These are phyloP conservation scores for Aphelinus atriplicis DNA, from an alignment of 1,140 invertebrate genomes.

Conservation along the genomic window DNA sequence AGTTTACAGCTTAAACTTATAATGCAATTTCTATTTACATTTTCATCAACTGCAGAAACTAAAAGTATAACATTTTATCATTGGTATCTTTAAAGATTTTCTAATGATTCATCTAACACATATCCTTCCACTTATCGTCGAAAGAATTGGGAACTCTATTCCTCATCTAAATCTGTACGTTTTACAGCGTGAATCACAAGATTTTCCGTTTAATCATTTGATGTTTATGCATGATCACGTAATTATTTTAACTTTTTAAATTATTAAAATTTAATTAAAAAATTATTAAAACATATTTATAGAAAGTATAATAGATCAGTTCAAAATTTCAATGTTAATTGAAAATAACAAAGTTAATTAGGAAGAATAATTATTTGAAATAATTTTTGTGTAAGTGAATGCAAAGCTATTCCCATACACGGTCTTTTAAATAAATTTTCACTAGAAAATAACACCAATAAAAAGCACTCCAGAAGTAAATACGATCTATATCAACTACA, in stretches of 20 bases:
- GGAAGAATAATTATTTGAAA: slow-evolving; percentile 20
- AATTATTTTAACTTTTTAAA: slow-evolving; percentile 6
- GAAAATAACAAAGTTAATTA: slow-evolving; percentile 8
- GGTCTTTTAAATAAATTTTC: slow-evolving; percentile 14
- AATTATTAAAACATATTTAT: slow-evolving; percentile 16
- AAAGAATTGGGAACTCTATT: slow-evolving; percentile 14
- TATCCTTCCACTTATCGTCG: slow-evolving; percentile 8
- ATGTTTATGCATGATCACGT: not conserved
- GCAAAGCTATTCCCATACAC: slow-evolving; percentile 25
- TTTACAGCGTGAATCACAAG: not conserved
- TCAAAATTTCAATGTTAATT: not conserved
- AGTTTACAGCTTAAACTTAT: slow-evolving; percentile 41
- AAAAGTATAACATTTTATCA: slow-evolving; percentile 8
- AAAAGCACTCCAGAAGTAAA: slow-evolving; percentile 24
- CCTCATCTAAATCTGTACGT: not conserved
- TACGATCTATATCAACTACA: slow-evolving; percentile 1
- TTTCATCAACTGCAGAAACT: not conserved
- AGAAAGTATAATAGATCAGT: slow-evolving; percentile 28
- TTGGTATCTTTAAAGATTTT: slow-evolving; percentile 14
- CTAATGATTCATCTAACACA: slow-evolving; percentile 13
- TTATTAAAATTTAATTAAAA: slow-evolving; percentile 17
- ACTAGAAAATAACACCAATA: slow-evolving; percentile 18
- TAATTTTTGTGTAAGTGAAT: slow-evolving; percentile 7
- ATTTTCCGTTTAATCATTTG: not conserved
- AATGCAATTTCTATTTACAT: slow-evolving; percentile 40